Evolutionary conservation across 1,140 invertebrate species (phyloP).

Genomic region (Papilio polyxenes): DNA sequence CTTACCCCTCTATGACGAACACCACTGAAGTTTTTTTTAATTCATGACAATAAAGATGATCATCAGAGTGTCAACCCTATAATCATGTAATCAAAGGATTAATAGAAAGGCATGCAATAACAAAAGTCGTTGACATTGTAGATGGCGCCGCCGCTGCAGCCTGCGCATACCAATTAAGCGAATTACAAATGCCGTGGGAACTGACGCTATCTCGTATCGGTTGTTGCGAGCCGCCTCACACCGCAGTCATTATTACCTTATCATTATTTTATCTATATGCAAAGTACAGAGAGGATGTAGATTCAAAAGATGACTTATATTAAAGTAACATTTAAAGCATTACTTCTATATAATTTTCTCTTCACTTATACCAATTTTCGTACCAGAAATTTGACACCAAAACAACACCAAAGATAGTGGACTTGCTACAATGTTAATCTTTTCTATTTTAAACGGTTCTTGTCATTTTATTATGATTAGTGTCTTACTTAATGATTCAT

Average conservation of each 20-base stretch:
- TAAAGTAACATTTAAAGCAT: neutral
- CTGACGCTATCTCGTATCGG: conserved; percentile 3
- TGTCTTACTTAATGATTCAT: too few relatives aligned
- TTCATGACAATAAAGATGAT: neutral
- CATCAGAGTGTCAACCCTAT: neutral
- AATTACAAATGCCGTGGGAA: conserved; percentile 57
- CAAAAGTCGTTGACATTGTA: conserved; percentile 49
- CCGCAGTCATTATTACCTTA: conserved; percentile 18
- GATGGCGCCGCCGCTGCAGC: conserved; percentile 48
- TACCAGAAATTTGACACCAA: too few relatives aligned
- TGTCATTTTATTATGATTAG: too few relatives aligned
- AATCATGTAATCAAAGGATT: conserved; percentile 43
- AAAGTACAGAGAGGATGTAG: neutral
- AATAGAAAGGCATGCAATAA: conserved; percentile 52
- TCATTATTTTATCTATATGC: conserved; percentile 4
- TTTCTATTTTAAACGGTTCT: too few relatives aligned
- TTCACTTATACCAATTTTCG: too few relatives aligned
- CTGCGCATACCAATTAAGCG: conserved; percentile 61
- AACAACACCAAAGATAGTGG: too few relatives aligned
- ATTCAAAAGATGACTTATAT: neutral
- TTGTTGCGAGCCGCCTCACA: neutral
- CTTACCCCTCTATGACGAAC: neutral
- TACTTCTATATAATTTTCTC: too few relatives aligned
- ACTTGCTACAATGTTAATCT: too few relatives aligned
- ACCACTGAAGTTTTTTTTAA: neutral